These are phyloP conservation scores for Phocoena sinus DNA, from an alignment of 2,113 vertebrate species.

Conservation along the genomic window DNA sequence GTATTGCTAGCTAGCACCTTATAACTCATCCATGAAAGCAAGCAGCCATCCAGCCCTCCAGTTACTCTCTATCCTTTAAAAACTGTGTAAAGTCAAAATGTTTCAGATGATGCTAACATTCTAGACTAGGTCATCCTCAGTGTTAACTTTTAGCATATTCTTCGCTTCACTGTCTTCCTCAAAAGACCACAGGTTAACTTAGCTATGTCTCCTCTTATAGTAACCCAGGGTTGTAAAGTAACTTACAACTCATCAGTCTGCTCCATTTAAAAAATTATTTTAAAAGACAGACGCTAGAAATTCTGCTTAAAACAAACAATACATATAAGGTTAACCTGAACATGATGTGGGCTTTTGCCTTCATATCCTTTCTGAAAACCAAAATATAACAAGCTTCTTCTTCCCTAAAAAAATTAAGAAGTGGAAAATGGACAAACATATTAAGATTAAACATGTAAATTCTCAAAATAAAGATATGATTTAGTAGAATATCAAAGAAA, in stretches of 20 bases:
- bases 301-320: background rate
- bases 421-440: background rate
- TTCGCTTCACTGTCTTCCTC: background rate
- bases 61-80: background rate
- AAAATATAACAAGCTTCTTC: background rate
- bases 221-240: background rate
- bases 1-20: background rate
- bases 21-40: background rate
- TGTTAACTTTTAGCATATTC: background rate
- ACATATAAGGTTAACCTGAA: background rate
- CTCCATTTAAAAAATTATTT: background rate
- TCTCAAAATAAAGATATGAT: background rate
- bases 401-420: background rate
- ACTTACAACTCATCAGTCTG: background rate
- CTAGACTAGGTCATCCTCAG: too few relatives aligned
- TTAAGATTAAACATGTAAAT: constrained; percentile 5
- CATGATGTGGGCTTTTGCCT: background rate
- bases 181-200: background rate
- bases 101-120: background rate
- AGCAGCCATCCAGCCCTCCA: background rate
- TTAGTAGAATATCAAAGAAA: background rate
- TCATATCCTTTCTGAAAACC: background rate
- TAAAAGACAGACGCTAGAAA: background rate
- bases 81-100: background rate
- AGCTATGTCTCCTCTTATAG: background rate